Conservation (phyloP, 1,140 invertebrate genomes). For the Papilio machaon region DNA sequence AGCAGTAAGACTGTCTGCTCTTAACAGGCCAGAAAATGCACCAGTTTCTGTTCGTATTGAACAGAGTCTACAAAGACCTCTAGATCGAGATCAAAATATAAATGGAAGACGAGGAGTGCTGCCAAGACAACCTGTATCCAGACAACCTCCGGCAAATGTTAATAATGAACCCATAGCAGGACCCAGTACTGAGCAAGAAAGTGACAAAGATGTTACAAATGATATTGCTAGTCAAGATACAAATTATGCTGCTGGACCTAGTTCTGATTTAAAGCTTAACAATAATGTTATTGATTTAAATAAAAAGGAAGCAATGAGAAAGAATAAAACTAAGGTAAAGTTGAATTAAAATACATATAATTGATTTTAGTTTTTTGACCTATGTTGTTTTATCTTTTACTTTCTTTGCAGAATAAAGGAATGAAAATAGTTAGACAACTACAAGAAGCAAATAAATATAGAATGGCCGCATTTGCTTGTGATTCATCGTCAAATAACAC, state of each 20-base stretch:
- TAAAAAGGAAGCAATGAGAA: conserved; percentile 66
- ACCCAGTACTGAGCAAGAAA: conserved; percentile 66
- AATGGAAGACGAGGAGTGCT: conserved; percentile 87
- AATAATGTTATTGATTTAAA: conserved; percentile 56
- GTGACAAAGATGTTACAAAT: conserved; percentile 49
- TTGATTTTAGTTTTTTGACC: conserved; percentile 31
- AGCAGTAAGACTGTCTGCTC: conserved; percentile 73
- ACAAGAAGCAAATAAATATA: conserved; percentile 82
- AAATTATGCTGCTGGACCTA: conserved; percentile 52
- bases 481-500: conserved; percentile 74
- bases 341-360: conserved; percentile 9
- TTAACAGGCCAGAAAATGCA: conserved; percentile 67
- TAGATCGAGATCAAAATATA: conserved; percentile 88
- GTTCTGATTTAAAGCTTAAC: conserved; percentile 55
- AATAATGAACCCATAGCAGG: conserved; percentile 68
- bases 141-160: conserved; percentile 46
- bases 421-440: conserved; percentile 78
- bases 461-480: conserved; percentile 84
- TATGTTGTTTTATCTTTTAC: conserved; percentile 51
- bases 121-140: conserved; percentile 62
- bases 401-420: conserved; percentile 69
- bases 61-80: conserved; percentile 74
- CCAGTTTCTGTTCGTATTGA: conserved; percentile 73
- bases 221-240: conserved; percentile 54
- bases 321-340: conserved; percentile 72